Evolutionary conservation across 2,113 vertebrate genomes (phyloP), one percentile per base, ranked within the genome.

Genomic region (Cichladusa arquata): DNA sequence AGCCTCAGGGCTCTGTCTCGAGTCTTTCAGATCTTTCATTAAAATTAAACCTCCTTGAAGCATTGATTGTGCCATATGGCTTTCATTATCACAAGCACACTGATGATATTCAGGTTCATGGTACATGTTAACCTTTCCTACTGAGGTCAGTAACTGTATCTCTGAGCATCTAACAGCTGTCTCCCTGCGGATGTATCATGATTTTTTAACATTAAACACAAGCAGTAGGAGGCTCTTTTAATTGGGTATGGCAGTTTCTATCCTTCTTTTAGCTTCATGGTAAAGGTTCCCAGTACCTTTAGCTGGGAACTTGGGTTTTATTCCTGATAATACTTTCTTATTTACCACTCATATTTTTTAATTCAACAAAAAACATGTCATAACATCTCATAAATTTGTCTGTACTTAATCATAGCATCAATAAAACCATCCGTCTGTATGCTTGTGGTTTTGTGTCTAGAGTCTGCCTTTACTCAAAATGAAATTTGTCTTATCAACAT

Each of bases 121-220:
- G 91, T 96, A 93, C 80, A 47, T 2, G 72, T 96, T 97, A 96
- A 97, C 96, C 97, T 97, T 94, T 95, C 78, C 96, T 96, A 90
- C 95, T 71, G 83, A 95, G 95, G 96, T 96, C 92, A 86, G 96
- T 96, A 97, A 97, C 83, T 94, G 79, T 93, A 97, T 93, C 95
- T 95, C 86, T 91, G 58, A 85, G 71, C 33, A 12, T 95, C 97
- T 95, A 89, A 92, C 81, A 90, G 86, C 93, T 95, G 85, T 96
- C 95, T 97, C 90, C 81, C 93, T 25, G 7, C 58, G 54, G 62
- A 83, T 91, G 33, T 90, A 95, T 92, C 86, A 60, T 96, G 92
- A 94, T 95, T 92, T 97, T 91, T 97, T 94, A 79, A 97, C 96
- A 95, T 82, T 85, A 92, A 96, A 95, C 95, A 95, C 57, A 80